These are phyloP conservation scores for Proctacanthus coquilletti DNA, from an alignment of 1,140 invertebrate species.

Conservation along the genomic window DNA sequence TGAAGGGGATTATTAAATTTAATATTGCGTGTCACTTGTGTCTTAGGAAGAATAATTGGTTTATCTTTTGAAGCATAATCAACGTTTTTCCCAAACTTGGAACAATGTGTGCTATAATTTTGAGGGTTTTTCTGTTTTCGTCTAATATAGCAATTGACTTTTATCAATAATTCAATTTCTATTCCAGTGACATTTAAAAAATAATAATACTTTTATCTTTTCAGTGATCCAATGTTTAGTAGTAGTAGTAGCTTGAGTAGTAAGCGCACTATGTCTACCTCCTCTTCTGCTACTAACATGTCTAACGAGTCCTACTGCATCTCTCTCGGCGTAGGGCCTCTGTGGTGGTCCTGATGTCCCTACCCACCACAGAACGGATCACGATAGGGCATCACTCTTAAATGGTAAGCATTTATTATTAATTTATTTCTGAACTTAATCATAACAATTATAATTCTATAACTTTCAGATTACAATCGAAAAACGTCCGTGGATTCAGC, in stretches of 20 bases:
- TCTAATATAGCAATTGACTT: no score
- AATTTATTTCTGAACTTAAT: background rate
- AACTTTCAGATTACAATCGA: slow-evolving; percentile 37
- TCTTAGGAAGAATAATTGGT: no score
- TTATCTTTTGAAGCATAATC: no score
- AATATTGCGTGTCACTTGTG: no score
- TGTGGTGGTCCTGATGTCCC: slow-evolving; percentile 64
- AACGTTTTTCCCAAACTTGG: no score
- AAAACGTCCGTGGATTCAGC: slow-evolving; percentile 30
- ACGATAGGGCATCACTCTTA: slow-evolving; percentile 39
- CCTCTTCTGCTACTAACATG: slow-evolving; percentile 30
- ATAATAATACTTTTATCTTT: no score
- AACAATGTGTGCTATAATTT: no score
- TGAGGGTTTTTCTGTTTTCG: no score
- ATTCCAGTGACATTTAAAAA: no score
- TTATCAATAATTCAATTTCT: no score
- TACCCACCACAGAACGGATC: slow-evolving; percentile 35
- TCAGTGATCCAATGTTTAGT: slow-evolving; percentile 30
- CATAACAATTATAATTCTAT: no score
- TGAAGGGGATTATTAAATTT: no score
- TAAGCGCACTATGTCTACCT: slow-evolving; percentile 28
- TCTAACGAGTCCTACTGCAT: slow-evolving; percentile 53
- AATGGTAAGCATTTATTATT: slow-evolving; percentile 28
- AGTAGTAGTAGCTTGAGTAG: slow-evolving; percentile 27
- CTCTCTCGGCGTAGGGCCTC: slow-evolving; percentile 94